Conservation (phyloP, 1,140 invertebrate species). For the Hormaphis cornu region DNA sequence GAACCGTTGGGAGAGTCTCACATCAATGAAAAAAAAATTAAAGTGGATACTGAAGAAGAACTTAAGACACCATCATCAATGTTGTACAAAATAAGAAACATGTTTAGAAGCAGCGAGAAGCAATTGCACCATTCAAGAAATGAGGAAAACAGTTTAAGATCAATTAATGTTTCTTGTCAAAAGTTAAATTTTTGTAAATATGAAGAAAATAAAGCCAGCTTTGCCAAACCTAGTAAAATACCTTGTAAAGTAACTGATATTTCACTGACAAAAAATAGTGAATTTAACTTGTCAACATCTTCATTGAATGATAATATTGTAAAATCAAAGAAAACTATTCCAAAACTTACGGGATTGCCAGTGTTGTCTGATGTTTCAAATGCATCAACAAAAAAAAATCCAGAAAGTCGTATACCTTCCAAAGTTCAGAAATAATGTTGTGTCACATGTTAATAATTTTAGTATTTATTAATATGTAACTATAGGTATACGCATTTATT, state of each 20-base stretch:
- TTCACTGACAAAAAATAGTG: neutral
- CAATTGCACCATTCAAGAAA: neutral
- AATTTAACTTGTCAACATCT: neutral
- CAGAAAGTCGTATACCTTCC: constrained; percentile 15
- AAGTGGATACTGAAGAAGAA: neutral
- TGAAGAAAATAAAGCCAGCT: constrained; percentile 4
- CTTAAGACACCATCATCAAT: constrained; percentile 8
- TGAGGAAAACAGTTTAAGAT: neutral
- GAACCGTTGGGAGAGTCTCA: neutral
- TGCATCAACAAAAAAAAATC: neutral
- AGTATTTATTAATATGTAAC: too few species aligned
- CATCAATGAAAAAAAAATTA: neutral
- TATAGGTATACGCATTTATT: too few species aligned
- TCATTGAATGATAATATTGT: neutral
- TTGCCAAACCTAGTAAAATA: constrained; percentile 11
- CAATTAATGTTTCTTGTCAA: neutral
- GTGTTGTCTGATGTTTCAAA: constrained; percentile 19
- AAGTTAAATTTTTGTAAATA: neutral
- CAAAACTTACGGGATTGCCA: neutral
- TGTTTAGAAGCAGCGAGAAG: constrained; percentile 16
- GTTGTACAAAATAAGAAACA: constrained; percentile 21
- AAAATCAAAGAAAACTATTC: constrained; percentile 6
- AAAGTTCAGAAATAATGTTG: constrained; percentile 16
- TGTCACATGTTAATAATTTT: too few species aligned
- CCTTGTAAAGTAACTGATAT: constrained; percentile 7